Base-by-base conservation (phyloP, 30 jellyfish, hydroid and myxozoan genomes). In the Clytia hemisphaerica region DNA sequence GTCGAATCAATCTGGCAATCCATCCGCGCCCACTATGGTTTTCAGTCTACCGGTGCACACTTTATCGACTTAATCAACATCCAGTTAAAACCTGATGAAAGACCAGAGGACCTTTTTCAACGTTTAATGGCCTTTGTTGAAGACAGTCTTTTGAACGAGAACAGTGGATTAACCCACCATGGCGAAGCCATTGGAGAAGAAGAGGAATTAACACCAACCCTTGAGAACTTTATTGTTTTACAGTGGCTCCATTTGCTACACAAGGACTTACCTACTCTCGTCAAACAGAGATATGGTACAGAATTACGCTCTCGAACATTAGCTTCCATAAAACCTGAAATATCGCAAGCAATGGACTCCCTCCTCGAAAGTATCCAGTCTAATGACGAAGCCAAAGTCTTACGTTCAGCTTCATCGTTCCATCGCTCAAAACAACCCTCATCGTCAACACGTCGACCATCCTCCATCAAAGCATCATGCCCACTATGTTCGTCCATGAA, bases 321-420 rank as follows among this genome's bases (percentile, higher is more conserved):
- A 6, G 77, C 72, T 15, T 54, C 78, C 2, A 72, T 53, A 15
- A 74, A 74, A 29, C 82, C 86, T 6, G 83, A 59, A 42, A 60
- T 74, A 18, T 74, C 86, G 18, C 86, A 74, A 34, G 86, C 83
- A 48, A 24, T 74, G 45, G 55, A 74, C 15, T 33, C 74, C 4
- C 34, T 74, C 14, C 40, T 74, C 5, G 76, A 37, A 19, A 72
- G 44, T 35, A 31, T 58, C 0, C 67, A 53, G 4, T 29, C 84
- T 19, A 31, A 0, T 53, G 84, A 72, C 0, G 84, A 72, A 24
- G 21, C 71, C 6, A 35, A 65, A 16, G 26, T 72, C 18, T 51
- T 72, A 78, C 63, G 77, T 3, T 45, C 72, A 0, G 63, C 62
- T 14, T 0, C 68, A 35, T 31, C n/a, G n/a, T n/a, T n/a, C n/a